Percentiles rank a stretch among this genome's conserved stretches.
phyloP scores from a whole-genome alignment of 2,113 vertebrate genomes.

The Ciconia maguari region DNA sequence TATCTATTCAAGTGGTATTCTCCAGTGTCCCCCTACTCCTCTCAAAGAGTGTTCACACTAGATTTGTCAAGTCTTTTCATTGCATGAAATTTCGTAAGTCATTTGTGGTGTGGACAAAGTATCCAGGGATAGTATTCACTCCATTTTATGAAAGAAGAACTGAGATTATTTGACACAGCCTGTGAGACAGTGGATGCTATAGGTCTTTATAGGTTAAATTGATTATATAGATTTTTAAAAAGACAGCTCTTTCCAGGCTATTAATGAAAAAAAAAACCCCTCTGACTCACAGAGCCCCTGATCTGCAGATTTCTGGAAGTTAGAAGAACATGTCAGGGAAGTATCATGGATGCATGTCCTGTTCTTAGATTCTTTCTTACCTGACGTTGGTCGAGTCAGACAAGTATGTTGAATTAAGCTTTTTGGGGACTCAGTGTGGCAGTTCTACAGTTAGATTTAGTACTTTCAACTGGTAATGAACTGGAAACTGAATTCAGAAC shows the following conservation, averaged over 20 bases:
- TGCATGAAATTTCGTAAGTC: background rate
- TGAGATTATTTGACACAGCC: background rate
- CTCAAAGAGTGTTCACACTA: accelerated
- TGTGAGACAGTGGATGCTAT: background rate
- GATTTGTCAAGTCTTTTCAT: background rate
- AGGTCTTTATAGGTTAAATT: background rate
- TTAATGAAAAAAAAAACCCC: background rate
- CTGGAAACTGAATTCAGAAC: background rate
- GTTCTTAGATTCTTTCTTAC: background rate
- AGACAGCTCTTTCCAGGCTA: background rate
- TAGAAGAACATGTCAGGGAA: background rate
- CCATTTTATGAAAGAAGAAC: background rate
- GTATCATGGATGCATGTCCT: background rate
- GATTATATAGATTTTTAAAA: background rate
- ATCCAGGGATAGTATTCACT: background rate
- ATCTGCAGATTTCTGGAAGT: background rate
- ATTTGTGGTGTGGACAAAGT: background rate
- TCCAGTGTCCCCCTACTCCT: background rate
- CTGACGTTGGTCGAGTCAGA: background rate
- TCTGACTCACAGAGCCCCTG: background rate
- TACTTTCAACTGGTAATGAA: background rate
- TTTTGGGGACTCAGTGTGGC: background rate
- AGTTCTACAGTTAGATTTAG: background rate
- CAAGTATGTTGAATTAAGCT: background rate
- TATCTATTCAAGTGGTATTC: background rate